A percentile compares a stretch with the other conserved stretches of the same genome.
Evolutionary conservation across 2,888 invertebrate species (phyloP).

Genomic region (Maniola hyperantus): DNA sequence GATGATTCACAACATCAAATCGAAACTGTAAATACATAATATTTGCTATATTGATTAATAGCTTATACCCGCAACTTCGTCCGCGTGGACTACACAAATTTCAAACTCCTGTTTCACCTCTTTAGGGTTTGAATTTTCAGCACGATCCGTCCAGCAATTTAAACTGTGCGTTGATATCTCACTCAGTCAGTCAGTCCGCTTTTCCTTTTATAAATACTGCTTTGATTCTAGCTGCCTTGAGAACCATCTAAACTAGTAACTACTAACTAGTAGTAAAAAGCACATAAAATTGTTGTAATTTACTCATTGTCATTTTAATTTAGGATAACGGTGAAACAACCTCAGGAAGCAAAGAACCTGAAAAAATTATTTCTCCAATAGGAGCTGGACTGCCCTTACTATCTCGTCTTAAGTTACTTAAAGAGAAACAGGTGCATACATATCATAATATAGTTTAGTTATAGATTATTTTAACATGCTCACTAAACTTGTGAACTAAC

Average conservation of each 20-base stretch:
- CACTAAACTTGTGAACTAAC: background rate
- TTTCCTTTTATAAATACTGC: too few relatives aligned
- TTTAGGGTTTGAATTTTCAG: too few relatives aligned
- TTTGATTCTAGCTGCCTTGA: background rate
- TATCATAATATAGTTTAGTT: background rate
- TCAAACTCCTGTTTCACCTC: too few relatives aligned
- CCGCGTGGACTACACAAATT: too few relatives aligned
- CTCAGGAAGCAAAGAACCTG: slow-evolving; percentile 77
- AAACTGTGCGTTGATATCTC: too few relatives aligned
- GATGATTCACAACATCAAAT: slow-evolving; percentile 84
- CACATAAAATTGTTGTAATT: background rate
- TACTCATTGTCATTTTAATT: slow-evolving; percentile 8
- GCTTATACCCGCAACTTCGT: too few relatives aligned
- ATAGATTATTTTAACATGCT: background rate
- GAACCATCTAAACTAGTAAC: background rate
- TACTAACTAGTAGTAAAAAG: background rate
- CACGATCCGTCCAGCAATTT: too few relatives aligned
- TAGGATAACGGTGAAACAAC: slow-evolving; percentile 75
- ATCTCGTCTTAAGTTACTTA: slow-evolving; percentile 89
- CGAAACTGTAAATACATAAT: slow-evolving; percentile 63
- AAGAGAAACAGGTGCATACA: slow-evolving; percentile 88
- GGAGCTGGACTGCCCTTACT: slow-evolving; percentile 93
- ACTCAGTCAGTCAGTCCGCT: too few relatives aligned
- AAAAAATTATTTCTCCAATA: slow-evolving; percentile 87
- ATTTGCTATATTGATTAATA: background rate